Base-by-base conservation (phyloP, 2,797 vertebrate species). In the Harpagifer antarcticus region DNA sequence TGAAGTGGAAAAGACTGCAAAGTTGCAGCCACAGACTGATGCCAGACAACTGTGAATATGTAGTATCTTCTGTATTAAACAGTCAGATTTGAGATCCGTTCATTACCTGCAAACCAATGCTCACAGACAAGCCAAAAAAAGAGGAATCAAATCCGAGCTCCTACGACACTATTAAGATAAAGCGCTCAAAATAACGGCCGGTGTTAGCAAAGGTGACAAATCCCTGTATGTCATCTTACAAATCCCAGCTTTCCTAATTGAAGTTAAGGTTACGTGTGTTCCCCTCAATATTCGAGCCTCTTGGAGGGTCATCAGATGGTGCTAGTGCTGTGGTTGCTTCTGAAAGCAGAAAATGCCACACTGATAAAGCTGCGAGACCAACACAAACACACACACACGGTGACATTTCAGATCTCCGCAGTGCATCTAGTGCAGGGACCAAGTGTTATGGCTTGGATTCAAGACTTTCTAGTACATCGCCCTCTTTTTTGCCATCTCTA, bases 281-380 rank as follows among this genome's bases (percentile, higher is more conserved):
- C 73, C 66, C 74, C 71, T 84, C 79, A 82, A 88, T 87, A 90
- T 78, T 86, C 83, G 78, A 84, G 84, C 75, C 85, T 88, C 89
- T 90, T 71, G 72, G 56, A 76, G 86, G 87, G 89, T 92, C 91
- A 92, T 92, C 90, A 91, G 91, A 91, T 90, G 87, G 77, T 40
- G 82, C 44, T 37, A 73, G 64, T 74, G 76, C 71, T 19, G 68
- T 40, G 68, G 81, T 74, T 64, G 20, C 47, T 62, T 83, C 80
- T 88, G 86, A 88, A 81, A 91, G 77, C 82, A 82, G 86, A 74
- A 94, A 94, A 94, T 93, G 93, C 88, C 92, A 94, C 59, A 57
- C 77, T 86, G 93, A 94, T 94, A 93, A 93, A 88, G 80, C 85
- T 75, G 83, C 75, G 74, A 58, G 63, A 81, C 70, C 47, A 71